These are phyloP conservation scores for Zaprionus kolodkinae DNA, from an alignment of 1,140 invertebrate genomes.

Conservation along the genomic window DNA sequence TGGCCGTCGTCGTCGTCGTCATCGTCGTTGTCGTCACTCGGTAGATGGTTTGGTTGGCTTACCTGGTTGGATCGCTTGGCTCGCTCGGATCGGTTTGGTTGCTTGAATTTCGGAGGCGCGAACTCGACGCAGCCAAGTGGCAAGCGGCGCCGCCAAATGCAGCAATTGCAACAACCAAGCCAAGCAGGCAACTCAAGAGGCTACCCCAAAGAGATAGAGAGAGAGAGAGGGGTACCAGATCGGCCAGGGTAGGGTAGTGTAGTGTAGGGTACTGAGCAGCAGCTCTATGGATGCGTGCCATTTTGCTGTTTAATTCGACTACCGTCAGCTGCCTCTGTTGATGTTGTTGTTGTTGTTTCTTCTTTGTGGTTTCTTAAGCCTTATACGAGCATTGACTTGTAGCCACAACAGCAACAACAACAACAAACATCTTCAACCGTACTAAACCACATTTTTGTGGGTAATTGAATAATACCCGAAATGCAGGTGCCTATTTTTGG, in stretches of 20 bases:
- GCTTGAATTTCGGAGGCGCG: constrained; percentile 69
- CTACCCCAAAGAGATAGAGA: not conserved
- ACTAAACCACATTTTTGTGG: constrained; percentile 43
- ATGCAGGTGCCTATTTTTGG: constrained; percentile 12
- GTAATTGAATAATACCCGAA: constrained; percentile 73
- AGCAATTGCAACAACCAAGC: constrained; percentile 44
- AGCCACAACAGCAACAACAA: constrained; percentile 39
- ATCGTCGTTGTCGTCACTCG: constrained; percentile 32
- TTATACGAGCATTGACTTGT: constrained; percentile 66
- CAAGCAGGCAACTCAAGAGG: not conserved
- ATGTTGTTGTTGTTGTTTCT: constrained; percentile 22
- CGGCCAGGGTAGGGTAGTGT: too few species aligned
- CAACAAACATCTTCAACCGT: constrained; percentile 21
- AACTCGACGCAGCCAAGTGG: constrained; percentile 73
- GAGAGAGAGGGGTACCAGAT: not conserved
- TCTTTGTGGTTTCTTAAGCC: constrained; percentile 56
- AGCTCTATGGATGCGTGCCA: constrained; percentile 75
- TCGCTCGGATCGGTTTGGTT: constrained; percentile 50
- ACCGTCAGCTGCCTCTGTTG: constrained; percentile 63
- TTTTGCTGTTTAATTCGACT: constrained; percentile 77
- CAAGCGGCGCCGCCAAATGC: constrained; percentile 70
- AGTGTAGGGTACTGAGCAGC: not conserved
- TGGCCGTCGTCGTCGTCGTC: constrained; percentile 26
- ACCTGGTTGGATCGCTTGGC: constrained; percentile 24
- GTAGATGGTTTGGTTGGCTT: constrained; percentile 54